Conservation (phyloP, 2,888 invertebrate species). For the Hymenopus coronatus region DNA sequence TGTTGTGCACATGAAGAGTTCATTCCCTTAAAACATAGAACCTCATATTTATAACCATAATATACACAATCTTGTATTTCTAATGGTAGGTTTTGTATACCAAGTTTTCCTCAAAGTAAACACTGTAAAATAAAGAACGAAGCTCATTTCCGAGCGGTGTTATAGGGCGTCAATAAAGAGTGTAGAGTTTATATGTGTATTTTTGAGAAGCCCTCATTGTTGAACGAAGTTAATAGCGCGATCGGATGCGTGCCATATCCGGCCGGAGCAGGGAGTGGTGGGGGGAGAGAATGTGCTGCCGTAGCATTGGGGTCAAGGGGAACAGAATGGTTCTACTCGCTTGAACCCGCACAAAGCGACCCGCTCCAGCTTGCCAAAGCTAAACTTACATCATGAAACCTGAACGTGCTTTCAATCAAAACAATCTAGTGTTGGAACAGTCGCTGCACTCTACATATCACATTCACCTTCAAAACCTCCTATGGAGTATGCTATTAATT, state of each 20-base stretch:
- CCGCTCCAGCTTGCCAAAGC: not conserved
- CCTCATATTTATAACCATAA: no score
- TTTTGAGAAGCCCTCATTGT: not conserved
- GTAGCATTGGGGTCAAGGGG: not conserved
- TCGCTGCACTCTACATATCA: not conserved
- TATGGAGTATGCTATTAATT: not conserved
- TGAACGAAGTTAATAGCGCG: not conserved
- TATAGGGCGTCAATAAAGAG: not conserved
- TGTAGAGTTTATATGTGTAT: not conserved
- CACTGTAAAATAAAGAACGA: no score
- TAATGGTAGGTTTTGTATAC: no score
- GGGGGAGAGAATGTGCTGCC: not conserved
- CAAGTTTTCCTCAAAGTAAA: no score
- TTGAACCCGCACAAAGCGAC: constrained; percentile 1
- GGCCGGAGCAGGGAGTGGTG: not conserved
- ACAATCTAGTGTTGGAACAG: not conserved
- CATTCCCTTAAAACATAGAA: no score
- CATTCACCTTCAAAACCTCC: not conserved
- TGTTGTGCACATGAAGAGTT: no score
- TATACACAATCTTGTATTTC: no score
- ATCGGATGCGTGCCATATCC: not conserved
- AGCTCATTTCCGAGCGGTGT: no score
- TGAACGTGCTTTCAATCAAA: not conserved
- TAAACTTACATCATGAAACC: not conserved
- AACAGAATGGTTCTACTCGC: constrained; percentile 12